A percentile compares a stretch with the other conserved stretches of the same genome.
Evolutionary conservation across 2,888 invertebrate species (phyloP).

Genomic region (Rhopalosiphum nymphaeae): DNA sequence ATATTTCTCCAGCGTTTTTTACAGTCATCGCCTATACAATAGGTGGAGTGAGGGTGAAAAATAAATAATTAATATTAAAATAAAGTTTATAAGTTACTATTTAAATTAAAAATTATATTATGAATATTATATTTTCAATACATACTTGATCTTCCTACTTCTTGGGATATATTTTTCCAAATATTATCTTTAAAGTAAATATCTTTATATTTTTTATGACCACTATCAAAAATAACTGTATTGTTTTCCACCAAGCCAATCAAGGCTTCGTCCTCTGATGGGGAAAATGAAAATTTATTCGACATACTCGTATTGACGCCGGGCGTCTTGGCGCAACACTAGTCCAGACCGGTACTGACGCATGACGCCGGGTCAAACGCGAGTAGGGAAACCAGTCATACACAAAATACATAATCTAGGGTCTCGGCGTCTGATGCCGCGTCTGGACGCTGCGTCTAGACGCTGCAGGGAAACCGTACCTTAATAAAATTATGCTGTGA

Average conservation of each 20-base stretch:
- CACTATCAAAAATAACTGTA: background rate
- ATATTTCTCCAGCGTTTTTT: constrained; percentile 22
- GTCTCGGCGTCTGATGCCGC: background rate
- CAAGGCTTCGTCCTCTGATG: constrained; percentile 20
- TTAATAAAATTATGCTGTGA: constrained; percentile 24
- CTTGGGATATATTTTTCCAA: constrained; percentile 36
- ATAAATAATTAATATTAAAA: constrained; percentile 29
- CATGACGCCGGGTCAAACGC: background rate
- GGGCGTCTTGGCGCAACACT: background rate
- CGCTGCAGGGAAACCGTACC: constrained; percentile 8
- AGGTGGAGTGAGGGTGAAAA: background rate
- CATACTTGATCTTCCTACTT: constrained; percentile 32
- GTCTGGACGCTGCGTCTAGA: background rate
- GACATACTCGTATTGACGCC: constrained; percentile 14
- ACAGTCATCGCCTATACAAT: constrained; percentile 22
- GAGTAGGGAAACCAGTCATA: background rate
- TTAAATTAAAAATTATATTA: constrained; percentile 20
- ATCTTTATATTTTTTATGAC: background rate
- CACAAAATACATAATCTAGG: constrained; percentile 30
- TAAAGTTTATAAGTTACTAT: constrained; percentile 8
- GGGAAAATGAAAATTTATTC: constrained; percentile 13
- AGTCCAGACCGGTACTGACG: background rate
- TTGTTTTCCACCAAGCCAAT: too few species aligned
- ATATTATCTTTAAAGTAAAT: background rate
- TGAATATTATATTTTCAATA: constrained; percentile 40